Percentiles rank a stretch among this genome's conserved stretches.
These are phyloP conservation scores for Labeo calbasu DNA, from an alignment of 2,797 vertebrate genomes.

Conservation along the genomic window DNA sequence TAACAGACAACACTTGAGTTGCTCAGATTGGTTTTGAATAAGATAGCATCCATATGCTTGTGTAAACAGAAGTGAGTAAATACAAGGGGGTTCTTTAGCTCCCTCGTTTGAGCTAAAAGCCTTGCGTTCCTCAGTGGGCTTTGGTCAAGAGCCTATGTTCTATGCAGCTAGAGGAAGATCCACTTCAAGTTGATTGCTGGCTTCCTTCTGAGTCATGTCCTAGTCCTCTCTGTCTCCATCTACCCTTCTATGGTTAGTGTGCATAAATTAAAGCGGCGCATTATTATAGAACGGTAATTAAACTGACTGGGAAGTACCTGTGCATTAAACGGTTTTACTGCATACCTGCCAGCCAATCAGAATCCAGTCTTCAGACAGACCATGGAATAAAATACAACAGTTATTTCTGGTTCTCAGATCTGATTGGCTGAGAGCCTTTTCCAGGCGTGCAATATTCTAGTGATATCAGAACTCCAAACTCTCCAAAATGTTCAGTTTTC, in stretches of 20 bases:
- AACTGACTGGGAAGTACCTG: no score
- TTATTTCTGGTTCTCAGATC: no score
- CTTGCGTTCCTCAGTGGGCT: background rate
- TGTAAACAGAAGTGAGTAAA: background rate
- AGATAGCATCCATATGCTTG: background rate
- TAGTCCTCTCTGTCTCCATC: slow-evolving; percentile 20
- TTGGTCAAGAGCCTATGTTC: slow-evolving; percentile 1
- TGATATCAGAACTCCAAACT: no score
- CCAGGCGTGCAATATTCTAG: no score
- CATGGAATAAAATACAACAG: no score
- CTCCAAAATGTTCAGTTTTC: background rate
- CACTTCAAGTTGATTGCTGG: slow-evolving; percentile 38
- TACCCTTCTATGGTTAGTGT: background rate
- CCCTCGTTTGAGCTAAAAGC: background rate
- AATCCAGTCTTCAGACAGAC: no score
- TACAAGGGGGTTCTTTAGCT: background rate
- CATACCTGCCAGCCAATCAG: no score
- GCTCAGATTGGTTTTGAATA: slow-evolving; percentile 2
- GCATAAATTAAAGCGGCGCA: no score
- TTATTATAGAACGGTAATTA: no score
- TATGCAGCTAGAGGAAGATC: slow-evolving; percentile 4
- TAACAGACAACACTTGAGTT: slow-evolving; percentile 2
- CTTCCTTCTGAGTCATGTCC: background rate
- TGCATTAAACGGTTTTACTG: no score
- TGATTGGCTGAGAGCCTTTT: no score